phyloP scores from a whole-genome alignment of 2,113 vertebrate species.

The Leiothrix lutea region DNA sequence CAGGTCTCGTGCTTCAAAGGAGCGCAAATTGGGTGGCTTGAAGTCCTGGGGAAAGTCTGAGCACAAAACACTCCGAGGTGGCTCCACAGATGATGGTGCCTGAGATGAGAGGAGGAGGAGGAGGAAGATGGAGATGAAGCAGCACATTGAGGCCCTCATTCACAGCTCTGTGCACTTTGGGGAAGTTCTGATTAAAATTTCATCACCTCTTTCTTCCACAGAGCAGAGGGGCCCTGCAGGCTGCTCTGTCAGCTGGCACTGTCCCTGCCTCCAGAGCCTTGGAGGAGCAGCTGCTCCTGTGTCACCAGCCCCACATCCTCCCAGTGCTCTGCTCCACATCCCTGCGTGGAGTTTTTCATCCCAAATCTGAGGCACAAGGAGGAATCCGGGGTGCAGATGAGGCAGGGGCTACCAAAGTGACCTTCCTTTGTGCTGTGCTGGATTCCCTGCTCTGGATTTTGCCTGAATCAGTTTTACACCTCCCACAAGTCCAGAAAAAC shows the following conservation, averaged over 20 bases:
- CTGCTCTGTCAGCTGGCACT: not conserved
- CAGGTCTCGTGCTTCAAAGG: not conserved
- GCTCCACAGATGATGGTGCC: rapidly evolving
- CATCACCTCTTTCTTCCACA: not conserved
- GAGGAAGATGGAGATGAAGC: not conserved
- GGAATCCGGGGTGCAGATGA: not conserved
- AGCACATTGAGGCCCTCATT: not conserved
- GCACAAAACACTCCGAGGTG: not conserved
- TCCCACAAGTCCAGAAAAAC: not conserved
- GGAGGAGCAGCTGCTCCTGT: not conserved
- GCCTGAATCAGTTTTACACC: not conserved
- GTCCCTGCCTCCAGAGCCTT: not conserved
- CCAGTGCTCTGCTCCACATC: not conserved
- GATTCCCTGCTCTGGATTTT: not conserved
- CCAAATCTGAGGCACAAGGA: not conserved
- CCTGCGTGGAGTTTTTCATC: not conserved
- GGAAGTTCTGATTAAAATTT: not conserved
- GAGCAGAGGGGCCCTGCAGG: not conserved
- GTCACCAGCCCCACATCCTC: rapidly evolving
- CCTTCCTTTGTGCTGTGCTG: not conserved
- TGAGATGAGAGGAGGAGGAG: not conserved
- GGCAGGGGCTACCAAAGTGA: not conserved
- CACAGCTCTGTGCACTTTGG: not conserved
- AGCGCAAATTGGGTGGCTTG: not conserved
- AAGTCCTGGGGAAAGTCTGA: not conserved